Conservation (phyloP, 2,888 invertebrate genomes). For the Plagiodera versicolora region DNA sequence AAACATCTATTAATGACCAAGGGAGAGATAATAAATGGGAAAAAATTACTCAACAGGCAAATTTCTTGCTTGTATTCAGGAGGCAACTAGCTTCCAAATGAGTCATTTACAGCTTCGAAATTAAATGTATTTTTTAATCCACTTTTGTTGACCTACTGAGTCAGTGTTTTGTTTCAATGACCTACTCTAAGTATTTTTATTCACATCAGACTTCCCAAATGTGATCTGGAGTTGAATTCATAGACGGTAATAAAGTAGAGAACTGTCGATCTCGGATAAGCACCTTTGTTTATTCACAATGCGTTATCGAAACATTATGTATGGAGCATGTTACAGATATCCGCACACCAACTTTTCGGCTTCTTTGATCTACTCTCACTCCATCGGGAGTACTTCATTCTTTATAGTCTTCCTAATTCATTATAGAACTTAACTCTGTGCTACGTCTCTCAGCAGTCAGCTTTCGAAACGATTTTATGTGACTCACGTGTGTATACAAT, state of each 20-base stretch:
- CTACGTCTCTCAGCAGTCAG: slow-evolving; percentile 51
- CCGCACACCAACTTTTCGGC: slow-evolving; percentile 2
- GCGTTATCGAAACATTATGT: background rate
- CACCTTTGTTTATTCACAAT: background rate
- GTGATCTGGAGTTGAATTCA: no score
- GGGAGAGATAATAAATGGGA: no score
- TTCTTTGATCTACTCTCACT: slow-evolving; percentile 52
- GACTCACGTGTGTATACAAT: slow-evolving; percentile 50
- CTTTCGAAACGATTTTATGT: slow-evolving; percentile 51
- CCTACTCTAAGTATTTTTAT: no score
- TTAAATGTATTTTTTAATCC: no score
- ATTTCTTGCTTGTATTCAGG: no score
- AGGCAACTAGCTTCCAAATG: no score
- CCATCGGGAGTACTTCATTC: slow-evolving; percentile 51
- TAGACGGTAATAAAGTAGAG: background rate
- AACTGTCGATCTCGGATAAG: background rate
- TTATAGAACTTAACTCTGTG: slow-evolving; percentile 48
- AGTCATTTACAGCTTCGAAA: no score
- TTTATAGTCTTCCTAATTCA: slow-evolving; percentile 51
- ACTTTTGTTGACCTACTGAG: no score
- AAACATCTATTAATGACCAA: no score
- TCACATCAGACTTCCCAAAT: no score
- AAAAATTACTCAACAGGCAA: no score
- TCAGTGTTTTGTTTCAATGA: no score
- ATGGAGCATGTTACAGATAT: background rate